These are phyloP conservation scores for Cremastinae sp. DNA, from an alignment of 2,888 invertebrate genomes.

Conservation along the genomic window DNA sequence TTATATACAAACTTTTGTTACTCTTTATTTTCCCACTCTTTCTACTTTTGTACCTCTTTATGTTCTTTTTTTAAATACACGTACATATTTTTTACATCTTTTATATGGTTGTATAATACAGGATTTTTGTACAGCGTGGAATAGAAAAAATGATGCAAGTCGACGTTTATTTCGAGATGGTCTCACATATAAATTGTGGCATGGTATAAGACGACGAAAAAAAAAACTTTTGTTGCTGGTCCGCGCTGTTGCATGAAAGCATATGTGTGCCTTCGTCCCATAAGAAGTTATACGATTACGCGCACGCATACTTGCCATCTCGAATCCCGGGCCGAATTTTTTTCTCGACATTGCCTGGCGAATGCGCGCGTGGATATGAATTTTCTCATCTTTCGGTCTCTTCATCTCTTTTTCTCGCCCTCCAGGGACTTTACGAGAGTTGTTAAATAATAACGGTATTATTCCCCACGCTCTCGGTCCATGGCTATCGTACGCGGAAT, in stretches of 20 bases:
- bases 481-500: conserved; percentile 45
- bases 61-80: neutral
- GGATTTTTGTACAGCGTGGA: too few species aligned
- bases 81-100: conserved; percentile 7
- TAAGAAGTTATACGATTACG: neutral
- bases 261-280: too few species aligned
- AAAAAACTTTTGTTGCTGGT: too few species aligned
- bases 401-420: conserved; percentile 37
- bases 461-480: conserved; percentile 55
- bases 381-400: conserved; percentile 20
- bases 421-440: conserved; percentile 69
- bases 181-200: too few species aligned
- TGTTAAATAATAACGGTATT: conserved; percentile 68
- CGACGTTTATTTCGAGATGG: too few species aligned
- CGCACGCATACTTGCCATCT: neutral
- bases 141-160: too few species aligned
- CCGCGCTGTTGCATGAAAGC: too few species aligned
- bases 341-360: conserved; percentile 26
- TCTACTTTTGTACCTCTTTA: conserved; percentile 16
- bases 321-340: neutral
- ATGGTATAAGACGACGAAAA: too few species aligned
- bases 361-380: conserved; percentile 19
- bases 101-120: too few species aligned
- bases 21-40: conserved; percentile 22
- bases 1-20: conserved; percentile 33